A percentile compares a stretch with the other conserved stretches of the same genome.
Evolutionary conservation across 2,113 vertebrate genomes (phyloP).

Genomic region (Chaenocephalus aceratus): DNA sequence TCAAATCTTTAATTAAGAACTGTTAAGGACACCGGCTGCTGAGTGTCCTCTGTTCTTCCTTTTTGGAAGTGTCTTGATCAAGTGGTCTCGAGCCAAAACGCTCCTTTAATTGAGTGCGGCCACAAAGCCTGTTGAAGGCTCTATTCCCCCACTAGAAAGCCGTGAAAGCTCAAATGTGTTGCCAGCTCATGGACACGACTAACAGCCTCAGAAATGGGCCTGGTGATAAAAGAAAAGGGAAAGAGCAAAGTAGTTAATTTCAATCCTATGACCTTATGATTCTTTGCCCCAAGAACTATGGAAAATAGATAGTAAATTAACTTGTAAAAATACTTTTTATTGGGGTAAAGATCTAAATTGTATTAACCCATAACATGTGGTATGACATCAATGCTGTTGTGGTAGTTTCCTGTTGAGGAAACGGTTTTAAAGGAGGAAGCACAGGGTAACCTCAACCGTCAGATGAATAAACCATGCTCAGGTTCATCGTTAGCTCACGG

Average conservation of each 20-base stretch:
- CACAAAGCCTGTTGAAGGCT: conserved; percentile 16
- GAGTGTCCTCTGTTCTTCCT: conserved; percentile 1
- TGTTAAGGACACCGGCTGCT: neutral
- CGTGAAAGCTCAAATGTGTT: neutral
- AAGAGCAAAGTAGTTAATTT: no score
- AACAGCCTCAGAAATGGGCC: neutral
- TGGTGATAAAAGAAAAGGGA: neutral
- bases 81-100: conserved; percentile 7
- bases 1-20: neutral
- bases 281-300: neutral
- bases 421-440: conserved; percentile 60
- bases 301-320: neutral
- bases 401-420: conserved; percentile 62
- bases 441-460: conserved; percentile 44
- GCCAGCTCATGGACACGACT: neutral
- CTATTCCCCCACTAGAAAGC: neutral
- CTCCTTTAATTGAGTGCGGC: conserved; percentile 21
- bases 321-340: neutral
- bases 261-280: neutral
- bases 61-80: conserved; percentile 5
- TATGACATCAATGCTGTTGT: conserved; percentile 7
- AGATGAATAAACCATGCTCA: conserved; percentile 25
- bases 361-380: neutral
- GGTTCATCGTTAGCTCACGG: conserved; percentile 39
- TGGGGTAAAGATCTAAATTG: no score